Conservation (phyloP, 2,797 vertebrate genomes). For the Pseudochaenichthys georgianus region DNA sequence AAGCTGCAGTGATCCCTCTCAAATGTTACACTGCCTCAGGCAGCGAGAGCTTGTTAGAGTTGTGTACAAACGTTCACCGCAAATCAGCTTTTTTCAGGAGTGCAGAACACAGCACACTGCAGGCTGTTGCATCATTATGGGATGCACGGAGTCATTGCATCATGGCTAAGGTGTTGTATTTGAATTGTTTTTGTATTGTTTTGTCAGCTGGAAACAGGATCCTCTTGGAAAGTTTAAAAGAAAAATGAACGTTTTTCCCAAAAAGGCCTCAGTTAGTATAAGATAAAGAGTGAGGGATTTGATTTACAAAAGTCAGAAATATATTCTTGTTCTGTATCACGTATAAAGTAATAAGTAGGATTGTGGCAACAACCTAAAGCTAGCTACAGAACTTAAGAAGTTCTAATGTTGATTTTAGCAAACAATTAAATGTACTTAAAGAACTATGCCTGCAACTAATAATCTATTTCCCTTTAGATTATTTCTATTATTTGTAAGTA, state of each 20-base stretch:
- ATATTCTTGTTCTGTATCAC: not conserved
- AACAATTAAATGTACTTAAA: not conserved
- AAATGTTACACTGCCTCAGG: conserved; percentile 79
- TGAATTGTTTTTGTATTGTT: conserved; percentile 41
- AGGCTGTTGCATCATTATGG: conserved; percentile 68
- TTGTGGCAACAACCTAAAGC: not conserved
- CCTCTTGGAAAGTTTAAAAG: conserved; percentile 15
- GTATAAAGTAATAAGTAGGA: not conserved
- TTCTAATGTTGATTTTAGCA: not conserved
- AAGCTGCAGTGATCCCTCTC: conserved; percentile 75
- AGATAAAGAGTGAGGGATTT: not conserved
- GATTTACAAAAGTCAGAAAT: not conserved
- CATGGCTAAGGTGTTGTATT: conserved; percentile 55
- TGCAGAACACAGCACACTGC: conserved; percentile 46
- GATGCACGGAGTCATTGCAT: conserved; percentile 59
- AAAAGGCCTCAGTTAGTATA: not conserved
- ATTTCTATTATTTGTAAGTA: not conserved
- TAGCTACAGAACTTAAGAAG: not conserved
- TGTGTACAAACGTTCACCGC: conserved; percentile 71
- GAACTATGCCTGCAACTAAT: not conserved
- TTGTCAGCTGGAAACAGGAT: conserved; percentile 22
- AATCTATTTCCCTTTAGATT: not conserved
- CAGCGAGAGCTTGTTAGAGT: conserved; percentile 74
- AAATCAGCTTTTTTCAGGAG: conserved; percentile 59
- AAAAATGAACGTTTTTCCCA: conserved; percentile 10